Base-by-base conservation (phyloP, 2,797 vertebrate genomes). In the Gymnothorax javanicus region DNA sequence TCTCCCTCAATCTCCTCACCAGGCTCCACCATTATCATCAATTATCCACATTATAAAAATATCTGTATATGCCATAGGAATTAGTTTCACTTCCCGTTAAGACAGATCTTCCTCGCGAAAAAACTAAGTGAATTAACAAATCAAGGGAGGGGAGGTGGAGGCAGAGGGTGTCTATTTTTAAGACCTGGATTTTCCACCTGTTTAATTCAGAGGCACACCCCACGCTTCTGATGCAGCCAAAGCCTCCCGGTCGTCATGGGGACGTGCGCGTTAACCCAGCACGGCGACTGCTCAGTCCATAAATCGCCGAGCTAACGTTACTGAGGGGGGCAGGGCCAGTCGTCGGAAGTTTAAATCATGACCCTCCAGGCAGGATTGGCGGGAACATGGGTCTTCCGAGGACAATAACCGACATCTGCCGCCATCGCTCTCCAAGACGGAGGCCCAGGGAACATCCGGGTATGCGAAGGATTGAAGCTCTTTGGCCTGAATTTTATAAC, bases 61-160 rank as follows among this genome's bases (percentile, higher is more conserved):
- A n/a, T 71, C 4, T 33, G 69, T 71, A 12, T 25, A 71, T 9
- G 25, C 7, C n/a, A 71, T 9, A 27, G 67, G 67, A 25, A 25
- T 25, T 2, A 27, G 1, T 11, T 8, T 50, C 85, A 67, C 60
- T 82, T 82, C 58, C 81, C 25, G 77, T 82, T 27, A 9, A 57
- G 57, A 58, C 58, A 43, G 79, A 17, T 25, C 27, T 54, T 83
- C 62, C 82, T 25, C 83, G 52, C 81, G n/a, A 54, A 54, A 86
- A 43, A 43, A 43, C 2, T 43, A 2, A 43, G 33, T 43, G 33
- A 43, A 43, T 43, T 43, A 43, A 43, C 33, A 43, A 43, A 43
- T 43, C 1, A 43, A 43, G 33, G 33, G 33, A 43, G 33, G 33
- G 33, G 33, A 43, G 33, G 33, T 43, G 2, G 33, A 43, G 33